phyloP scores from a whole-genome alignment of 2,888 invertebrate genomes.

The Pherbina coryleti region DNA sequence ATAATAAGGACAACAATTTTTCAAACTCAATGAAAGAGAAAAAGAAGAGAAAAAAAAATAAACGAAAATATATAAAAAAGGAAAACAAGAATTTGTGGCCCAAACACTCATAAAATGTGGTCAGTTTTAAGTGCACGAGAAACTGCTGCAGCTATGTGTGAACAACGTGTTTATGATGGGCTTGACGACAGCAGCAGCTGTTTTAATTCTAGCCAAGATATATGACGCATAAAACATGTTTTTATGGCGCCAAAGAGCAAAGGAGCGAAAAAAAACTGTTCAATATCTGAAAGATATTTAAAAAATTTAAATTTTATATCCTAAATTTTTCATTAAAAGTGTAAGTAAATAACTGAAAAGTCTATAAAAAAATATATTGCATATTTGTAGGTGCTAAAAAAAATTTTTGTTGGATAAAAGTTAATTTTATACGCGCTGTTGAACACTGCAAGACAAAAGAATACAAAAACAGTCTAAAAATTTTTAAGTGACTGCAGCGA shows the following conservation, averaged over 20 bases:
- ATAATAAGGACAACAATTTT: slow-evolving; percentile 25
- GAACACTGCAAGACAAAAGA: too few species aligned
- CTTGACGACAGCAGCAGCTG: slow-evolving; percentile 6
- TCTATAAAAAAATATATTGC: not conserved
- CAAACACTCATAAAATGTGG: slow-evolving; percentile 27
- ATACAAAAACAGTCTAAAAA: not conserved
- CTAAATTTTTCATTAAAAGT: too few species aligned
- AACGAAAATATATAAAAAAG: not conserved
- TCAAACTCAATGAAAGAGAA: not conserved
- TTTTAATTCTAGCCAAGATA: not conserved
- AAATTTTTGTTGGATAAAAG: too few species aligned
- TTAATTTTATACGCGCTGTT: too few species aligned
- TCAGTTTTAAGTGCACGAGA: slow-evolving; percentile 25
- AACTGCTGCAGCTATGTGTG: slow-evolving; percentile 18
- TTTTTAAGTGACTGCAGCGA: not conserved
- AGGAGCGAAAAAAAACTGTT: not conserved
- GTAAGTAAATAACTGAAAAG: too few species aligned
- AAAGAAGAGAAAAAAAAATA: not conserved
- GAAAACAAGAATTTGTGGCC: slow-evolving; percentile 22
- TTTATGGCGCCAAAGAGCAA: not conserved
- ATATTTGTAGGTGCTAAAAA: not conserved
- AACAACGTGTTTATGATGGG: slow-evolving; percentile 8
- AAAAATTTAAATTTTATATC: not conserved
- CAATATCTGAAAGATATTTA: not conserved
- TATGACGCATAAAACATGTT: too few species aligned